phyloP scores from a whole-genome alignment of 2,113 vertebrate species.

The Athene noctua region DNA sequence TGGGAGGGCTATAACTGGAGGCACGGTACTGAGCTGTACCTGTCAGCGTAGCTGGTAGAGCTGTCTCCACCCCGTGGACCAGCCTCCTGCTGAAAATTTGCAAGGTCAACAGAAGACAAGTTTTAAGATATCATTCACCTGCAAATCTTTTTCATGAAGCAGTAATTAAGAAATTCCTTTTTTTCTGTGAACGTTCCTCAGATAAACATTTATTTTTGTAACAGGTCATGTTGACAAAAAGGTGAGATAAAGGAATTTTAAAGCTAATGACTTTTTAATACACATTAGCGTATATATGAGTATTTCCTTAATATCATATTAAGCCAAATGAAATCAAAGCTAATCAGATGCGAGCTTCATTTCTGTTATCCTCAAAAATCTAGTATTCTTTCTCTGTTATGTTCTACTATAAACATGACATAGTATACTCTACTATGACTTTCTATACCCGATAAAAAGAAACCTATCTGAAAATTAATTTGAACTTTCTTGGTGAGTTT shows the following conservation, averaged over 20 bases:
- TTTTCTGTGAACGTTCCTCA: neutral
- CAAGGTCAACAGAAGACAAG: neutral
- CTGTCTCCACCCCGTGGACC: neutral
- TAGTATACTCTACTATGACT: neutral
- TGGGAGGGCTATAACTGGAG: rapidly evolving
- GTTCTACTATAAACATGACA: neutral
- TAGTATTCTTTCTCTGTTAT: neutral
- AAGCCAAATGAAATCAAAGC: neutral
- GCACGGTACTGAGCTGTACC: neutral
- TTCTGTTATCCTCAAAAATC: neutral
- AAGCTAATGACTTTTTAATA: neutral
- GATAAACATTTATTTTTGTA: neutral
- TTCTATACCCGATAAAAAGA: neutral
- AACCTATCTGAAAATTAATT: neutral
- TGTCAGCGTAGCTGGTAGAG: rapidly evolving
- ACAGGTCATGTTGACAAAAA: neutral
- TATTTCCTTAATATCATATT: neutral
- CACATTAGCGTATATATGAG: neutral
- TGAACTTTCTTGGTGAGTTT: neutral
- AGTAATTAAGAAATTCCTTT: neutral
- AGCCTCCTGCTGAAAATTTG: neutral
- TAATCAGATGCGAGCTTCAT: neutral
- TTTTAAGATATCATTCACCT: neutral
- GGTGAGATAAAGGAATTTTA: neutral
- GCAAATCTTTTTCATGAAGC: neutral